A percentile compares a stretch with the other conserved stretches of the same genome.
phyloP scores from a whole-genome alignment of 2,113 vertebrate genomes.

The Crotophaga sulcirostris region DNA sequence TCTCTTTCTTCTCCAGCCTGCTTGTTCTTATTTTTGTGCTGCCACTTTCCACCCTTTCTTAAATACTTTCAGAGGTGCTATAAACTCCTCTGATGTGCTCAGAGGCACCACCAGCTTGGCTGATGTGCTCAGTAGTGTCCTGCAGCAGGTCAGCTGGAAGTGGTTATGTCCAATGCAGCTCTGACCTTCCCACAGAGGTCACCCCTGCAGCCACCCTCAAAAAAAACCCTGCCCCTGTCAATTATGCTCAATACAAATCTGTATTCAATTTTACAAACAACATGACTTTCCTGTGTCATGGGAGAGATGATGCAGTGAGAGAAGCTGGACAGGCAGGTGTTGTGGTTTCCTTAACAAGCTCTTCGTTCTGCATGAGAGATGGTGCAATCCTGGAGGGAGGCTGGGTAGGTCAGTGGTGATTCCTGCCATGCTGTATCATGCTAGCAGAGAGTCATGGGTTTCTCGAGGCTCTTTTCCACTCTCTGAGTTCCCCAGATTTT shows the following conservation, averaged over 20 bases:
- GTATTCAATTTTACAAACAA: not conserved
- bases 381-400: not conserved
- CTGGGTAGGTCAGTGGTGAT: not conserved
- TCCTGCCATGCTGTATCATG: not conserved
- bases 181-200: not conserved
- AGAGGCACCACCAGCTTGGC: not conserved
- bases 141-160: not conserved
- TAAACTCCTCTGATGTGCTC: not conserved
- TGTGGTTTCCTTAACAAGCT: not conserved
- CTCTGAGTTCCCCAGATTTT: not conserved
- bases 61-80: not conserved
- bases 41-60: not conserved
- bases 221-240: not conserved
- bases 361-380: not conserved
- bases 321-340: not conserved
- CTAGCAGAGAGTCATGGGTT: not conserved
- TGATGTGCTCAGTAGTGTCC: not conserved
- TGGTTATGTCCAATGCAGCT: not conserved
- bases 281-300: not conserved
- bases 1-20: not conserved
- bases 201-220: not conserved
- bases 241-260: not conserved
- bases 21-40: not conserved
- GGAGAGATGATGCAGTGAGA: not conserved
- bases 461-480: not conserved